phyloP scores from a whole-genome alignment of 1,140 invertebrate species.

The Steinernema feltiae region DNA sequence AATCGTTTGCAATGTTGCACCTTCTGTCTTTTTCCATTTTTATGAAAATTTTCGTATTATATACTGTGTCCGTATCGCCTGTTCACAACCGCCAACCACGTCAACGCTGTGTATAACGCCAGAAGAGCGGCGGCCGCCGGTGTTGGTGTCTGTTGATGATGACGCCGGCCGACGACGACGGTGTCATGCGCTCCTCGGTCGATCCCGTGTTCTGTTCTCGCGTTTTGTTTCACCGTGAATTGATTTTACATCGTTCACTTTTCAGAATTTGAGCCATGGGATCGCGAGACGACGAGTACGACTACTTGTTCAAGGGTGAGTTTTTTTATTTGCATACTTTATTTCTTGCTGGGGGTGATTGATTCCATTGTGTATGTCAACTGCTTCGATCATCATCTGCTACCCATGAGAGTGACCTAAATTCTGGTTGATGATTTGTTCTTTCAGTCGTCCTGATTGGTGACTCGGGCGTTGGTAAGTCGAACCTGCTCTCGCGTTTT shows the following conservation, averaged over 20 bases:
- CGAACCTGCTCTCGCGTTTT: slow-evolving; percentile 95
- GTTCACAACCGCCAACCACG: background rate
- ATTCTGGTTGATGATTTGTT: slow-evolving; percentile 53
- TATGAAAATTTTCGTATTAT: background rate
- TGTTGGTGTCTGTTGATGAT: background rate
- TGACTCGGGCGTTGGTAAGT: slow-evolving; percentile 98
- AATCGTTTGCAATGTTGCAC: too few species aligned
- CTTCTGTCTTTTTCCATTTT: too few species aligned
- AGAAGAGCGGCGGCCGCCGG: background rate
- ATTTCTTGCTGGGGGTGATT: too few species aligned
- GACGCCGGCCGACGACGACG: background rate
- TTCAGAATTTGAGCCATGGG: slow-evolving; percentile 36
- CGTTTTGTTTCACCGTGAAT: background rate
- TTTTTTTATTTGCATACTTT: slow-evolving; percentile 18
- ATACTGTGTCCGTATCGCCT: background rate
- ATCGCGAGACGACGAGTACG: slow-evolving; percentile 72
- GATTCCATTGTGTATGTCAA: too few species aligned
- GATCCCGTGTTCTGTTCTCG: slow-evolving; percentile 8
- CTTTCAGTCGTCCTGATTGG: slow-evolving; percentile 97
- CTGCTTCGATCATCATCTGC: too few species aligned
- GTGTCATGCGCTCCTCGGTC: slow-evolving; percentile 1
- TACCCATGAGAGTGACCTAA: background rate
- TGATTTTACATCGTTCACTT: background rate
- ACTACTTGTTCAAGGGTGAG: slow-evolving; percentile 99
- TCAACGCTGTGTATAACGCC: background rate